Conservation (phyloP, 2,113 vertebrate species). For the Pseudorhombus dupliciocellatus region DNA sequence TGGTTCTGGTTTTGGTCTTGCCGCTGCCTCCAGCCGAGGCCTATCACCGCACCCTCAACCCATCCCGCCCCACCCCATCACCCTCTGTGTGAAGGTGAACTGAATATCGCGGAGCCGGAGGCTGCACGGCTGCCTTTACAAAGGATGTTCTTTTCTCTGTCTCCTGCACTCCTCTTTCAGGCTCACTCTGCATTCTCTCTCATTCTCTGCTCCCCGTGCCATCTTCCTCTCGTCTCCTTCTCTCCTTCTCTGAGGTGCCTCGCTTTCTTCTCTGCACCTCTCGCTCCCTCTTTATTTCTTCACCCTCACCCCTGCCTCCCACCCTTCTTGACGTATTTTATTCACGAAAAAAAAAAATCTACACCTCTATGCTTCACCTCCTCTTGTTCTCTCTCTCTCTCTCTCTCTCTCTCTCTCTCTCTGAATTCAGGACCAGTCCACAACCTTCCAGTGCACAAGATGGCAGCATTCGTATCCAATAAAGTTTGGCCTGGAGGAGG, state of each 20-base stretch:
- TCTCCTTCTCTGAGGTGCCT: slow-evolving; percentile 36
- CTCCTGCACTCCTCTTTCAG: slow-evolving; percentile 40
- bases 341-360: slow-evolving; percentile 63
- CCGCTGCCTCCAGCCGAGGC: slow-evolving; percentile 45
- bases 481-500: background rate
- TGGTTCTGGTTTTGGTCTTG: slow-evolving; percentile 39
- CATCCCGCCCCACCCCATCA: background rate
- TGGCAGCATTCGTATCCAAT: background rate
- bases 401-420: slow-evolving; percentile 9
- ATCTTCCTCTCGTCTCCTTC: slow-evolving; percentile 12
- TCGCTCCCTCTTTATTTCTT: slow-evolving; percentile 32
- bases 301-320: slow-evolving; percentile 41
- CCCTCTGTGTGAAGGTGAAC: slow-evolving; percentile 49
- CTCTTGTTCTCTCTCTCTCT: slow-evolving; percentile 4
- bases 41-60: slow-evolving; percentile 26
- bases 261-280: slow-evolving; percentile 46
- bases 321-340: slow-evolving; percentile 52
- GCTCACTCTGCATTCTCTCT: slow-evolving; percentile 42
- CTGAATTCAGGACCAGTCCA: background rate
- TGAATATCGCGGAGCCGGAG: slow-evolving; percentile 59
- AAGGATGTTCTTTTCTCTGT: slow-evolving; percentile 64
- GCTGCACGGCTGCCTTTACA: slow-evolving; percentile 56
- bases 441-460: background rate
- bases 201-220: slow-evolving; percentile 19
- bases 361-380: slow-evolving; percentile 19